Base-by-base conservation (phyloP, 2,797 vertebrate genomes). In the Danio aesculapii region DNA sequence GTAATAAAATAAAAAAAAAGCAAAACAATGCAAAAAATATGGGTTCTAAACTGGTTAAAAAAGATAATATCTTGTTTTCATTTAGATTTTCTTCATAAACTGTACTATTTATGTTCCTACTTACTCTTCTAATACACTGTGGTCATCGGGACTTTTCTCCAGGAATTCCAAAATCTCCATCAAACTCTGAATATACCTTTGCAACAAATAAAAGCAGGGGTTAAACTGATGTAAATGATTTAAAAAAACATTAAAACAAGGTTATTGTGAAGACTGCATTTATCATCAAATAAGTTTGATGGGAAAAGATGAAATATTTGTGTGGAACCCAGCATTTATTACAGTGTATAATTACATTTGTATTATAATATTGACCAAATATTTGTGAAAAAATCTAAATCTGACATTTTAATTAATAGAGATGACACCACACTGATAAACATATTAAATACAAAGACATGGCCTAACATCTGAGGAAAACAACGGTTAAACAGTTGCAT, bases 111-210 rank as follows among this genome's bases (percentile, higher is more conserved):
- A 16, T 2, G 58, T 57, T 17, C 47, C 39, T 14, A 95, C 97
- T 94, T 90, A 98, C 97, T 96, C 94, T 89, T 87, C 94, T 67
- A 98, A 89, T 2, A 94, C 94, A 76, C 88, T 88, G 62, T 95
- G 94, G 75, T 98, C 95, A 81, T 97, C 95, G 0, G 97, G 95
- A 88, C 95, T 96, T 88, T 90, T 94, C 85, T 98, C 95, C 6
- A 97, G 89, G 85, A 98, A 99, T 14, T 95, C 94, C 83, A 99
- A 96, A 87, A 99, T 96, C 82, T 98, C 97, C 93, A 98, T 90
- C 84, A 99, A 94, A 88, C 97, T 99, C 92, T 98, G 97, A 57
- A 97, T 94, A 11, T 98, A 99, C 97, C 97, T 99, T 84, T 69
- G 83, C n/a, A 46, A 50, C 46, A 77, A 6, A 52, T 14, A 69